Evolutionary conservation across 2,888 invertebrate genomes (phyloP), one percentile per base, ranked within the genome.

Genomic region (Lomographa bimaculata): DNA sequence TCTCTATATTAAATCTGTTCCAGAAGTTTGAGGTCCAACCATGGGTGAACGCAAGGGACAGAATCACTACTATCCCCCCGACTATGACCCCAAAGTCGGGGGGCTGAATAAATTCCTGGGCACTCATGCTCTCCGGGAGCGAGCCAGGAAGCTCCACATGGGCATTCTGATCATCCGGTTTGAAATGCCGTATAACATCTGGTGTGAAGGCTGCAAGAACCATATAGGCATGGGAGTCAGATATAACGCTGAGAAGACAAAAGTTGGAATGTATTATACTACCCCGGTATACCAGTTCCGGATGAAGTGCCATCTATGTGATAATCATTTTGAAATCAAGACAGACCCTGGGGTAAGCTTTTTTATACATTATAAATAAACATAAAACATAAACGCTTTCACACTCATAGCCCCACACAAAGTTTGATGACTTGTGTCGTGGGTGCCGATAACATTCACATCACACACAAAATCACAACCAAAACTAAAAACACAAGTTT

Each of bases 131-230:
- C 85, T 99, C 19, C 92, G 99, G 14, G 99, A 99, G 79, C 89
- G 99, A 48, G 99, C 99, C 9, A 90, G 95, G n/a, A 99, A 99
- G 78, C 91, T 99, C 1, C 95, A 97, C 67, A 90, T 97, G 87
- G 99, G 99, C 5, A 99, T 99, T 60, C 92, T 98, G 10, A 96
- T 97, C 50, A 97, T 98, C 54, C 93, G 99, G 26, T 99, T 99
- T 90, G 99, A 99, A 89, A 98, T 99, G 98, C 99, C 99, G 0
- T 99, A 98, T 71, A 99, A 99, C 81, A 99, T 99, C 60, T 99
- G 99, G 99, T 99, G 99, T 61, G 96, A 97, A 19, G 98, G 98
- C 34, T 99, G 99, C 75, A 94, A 95, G 50, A 99, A 97, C 85
- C 99, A 99, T 71, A 97, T 99, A 38, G 99, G 98, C 14, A 99